These are phyloP conservation scores for Ephialtes manifestator DNA, from an alignment of 2,888 invertebrate species.

Conservation along the genomic window DNA sequence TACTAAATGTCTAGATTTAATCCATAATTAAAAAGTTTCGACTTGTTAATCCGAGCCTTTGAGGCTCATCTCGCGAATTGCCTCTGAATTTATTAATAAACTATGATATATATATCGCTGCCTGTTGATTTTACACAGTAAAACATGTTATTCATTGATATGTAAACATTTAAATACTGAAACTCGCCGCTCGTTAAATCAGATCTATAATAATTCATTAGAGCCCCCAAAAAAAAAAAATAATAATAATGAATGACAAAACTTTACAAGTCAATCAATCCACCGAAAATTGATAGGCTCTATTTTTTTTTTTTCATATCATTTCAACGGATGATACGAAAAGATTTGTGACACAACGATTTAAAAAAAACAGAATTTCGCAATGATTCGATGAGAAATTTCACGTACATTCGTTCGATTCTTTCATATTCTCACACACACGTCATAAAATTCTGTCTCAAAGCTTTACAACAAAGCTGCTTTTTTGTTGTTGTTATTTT, in stretches of 20 bases:
- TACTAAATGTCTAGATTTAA: conserved; percentile 52
- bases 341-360: neutral
- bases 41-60: conserved; percentile 24
- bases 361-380: neutral
- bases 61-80: conserved; percentile 32
- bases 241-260: neutral
- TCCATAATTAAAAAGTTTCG: conserved; percentile 44
- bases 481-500: too few species aligned
- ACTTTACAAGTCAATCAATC: conserved; percentile 7
- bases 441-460: conserved; percentile 26
- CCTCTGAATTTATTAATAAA: conserved; percentile 14
- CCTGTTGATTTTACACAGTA: conserved; percentile 42
- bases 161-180: conserved; percentile 56
- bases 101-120: conserved; percentile 49
- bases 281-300: neutral
- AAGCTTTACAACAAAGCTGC: conserved; percentile 46
- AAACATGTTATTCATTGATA: conserved; percentile 54
- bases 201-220: conserved; percentile 10
- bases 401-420: conserved; percentile 18
- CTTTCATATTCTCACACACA: conserved; percentile 18
- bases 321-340: neutral
- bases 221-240: neutral
- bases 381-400: conserved; percentile 18
- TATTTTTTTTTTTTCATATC: neutral
- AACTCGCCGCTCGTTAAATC: conserved; percentile 45